Evolutionary conservation across 2,113 vertebrate species (phyloP).

Genomic region (Ictidomys tridecemlineatus): DNA sequence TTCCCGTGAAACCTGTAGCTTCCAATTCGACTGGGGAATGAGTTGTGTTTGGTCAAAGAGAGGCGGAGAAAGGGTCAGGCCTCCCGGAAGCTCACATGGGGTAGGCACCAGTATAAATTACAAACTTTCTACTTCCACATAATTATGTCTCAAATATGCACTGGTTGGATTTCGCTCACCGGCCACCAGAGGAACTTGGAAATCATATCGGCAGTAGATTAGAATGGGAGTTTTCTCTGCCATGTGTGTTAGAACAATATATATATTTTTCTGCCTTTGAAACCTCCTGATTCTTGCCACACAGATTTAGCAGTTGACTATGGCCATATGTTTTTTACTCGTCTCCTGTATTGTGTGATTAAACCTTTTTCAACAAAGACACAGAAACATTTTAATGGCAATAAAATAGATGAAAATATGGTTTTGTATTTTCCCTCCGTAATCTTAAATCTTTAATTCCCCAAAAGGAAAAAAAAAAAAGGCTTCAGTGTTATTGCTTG

Average conservation of each 20-base stretch:
- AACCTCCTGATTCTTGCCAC: slow-evolving; percentile 23
- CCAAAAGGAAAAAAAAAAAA: not conserved
- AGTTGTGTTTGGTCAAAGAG: slow-evolving; percentile 63
- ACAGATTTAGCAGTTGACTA: not conserved
- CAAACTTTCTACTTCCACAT: slow-evolving; percentile 52
- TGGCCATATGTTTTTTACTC: not conserved
- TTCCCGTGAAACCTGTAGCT: slow-evolving; percentile 77
- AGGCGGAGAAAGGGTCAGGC: slow-evolving; percentile 71
- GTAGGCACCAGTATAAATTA: slow-evolving; percentile 61
- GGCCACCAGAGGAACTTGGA: slow-evolving; percentile 81
- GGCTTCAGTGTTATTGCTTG: not conserved
- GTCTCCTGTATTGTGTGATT: not conserved
- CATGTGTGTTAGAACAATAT: slow-evolving; percentile 80
- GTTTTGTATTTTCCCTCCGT: slow-evolving; percentile 24
- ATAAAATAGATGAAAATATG: slow-evolving; percentile 58
- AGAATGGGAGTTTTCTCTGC: slow-evolving; percentile 78
- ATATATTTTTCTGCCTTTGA: slow-evolving; percentile 77
- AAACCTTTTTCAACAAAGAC: slow-evolving; percentile 59
- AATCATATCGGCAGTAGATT: slow-evolving; percentile 84
- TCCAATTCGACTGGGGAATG: slow-evolving; percentile 63
- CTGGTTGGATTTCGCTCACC: slow-evolving; percentile 63
- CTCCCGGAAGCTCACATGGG: slow-evolving; percentile 76
- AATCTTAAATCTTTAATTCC: slow-evolving; percentile 31
- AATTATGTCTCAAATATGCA: slow-evolving; percentile 60
- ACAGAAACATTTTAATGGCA: slow-evolving; percentile 54